Conservation (phyloP, 2,888 invertebrate species). For the Platycheirus albimanus region DNA sequence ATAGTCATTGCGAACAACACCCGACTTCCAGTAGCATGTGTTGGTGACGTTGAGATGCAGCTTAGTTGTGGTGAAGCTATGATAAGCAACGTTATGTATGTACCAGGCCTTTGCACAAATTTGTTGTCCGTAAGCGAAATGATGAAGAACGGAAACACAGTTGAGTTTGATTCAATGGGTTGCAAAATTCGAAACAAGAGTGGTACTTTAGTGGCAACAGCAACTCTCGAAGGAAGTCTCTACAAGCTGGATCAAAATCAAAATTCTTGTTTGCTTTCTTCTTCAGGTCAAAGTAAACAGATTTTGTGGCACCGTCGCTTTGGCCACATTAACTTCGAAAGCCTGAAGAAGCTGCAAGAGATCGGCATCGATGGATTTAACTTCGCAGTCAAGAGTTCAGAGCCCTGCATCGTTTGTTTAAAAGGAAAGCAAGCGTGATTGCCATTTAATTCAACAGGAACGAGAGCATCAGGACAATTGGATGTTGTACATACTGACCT, state of each 20-base stretch:
- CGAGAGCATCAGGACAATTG: background rate
- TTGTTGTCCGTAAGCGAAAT: constrained; percentile 24
- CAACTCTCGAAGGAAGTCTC: background rate
- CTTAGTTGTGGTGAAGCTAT: background rate
- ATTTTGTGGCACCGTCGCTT: constrained; percentile 49
- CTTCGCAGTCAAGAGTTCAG: background rate
- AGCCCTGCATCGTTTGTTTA: constrained; percentile 43
- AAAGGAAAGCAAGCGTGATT: constrained; percentile 72
- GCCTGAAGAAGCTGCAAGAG: background rate
- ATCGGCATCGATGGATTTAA: background rate
- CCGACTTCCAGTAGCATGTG: constrained; percentile 25
- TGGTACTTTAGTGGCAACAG: background rate
- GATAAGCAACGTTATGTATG: background rate
- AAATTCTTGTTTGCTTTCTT: background rate
- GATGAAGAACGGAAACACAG: background rate
- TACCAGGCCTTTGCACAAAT: constrained; percentile 28
- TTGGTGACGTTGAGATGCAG: background rate
- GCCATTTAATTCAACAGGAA: constrained; percentile 52
- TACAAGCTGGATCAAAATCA: background rate
- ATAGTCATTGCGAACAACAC: constrained; percentile 19
- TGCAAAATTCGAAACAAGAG: constrained; percentile 7
- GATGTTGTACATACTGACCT: constrained; percentile 67
- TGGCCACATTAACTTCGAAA: constrained; percentile 43
- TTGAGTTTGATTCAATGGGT: background rate
- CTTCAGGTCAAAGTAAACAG: background rate